Evolutionary conservation across 1,140 invertebrate genomes (phyloP).

Genomic region (Eriocheir sinensis): DNA sequence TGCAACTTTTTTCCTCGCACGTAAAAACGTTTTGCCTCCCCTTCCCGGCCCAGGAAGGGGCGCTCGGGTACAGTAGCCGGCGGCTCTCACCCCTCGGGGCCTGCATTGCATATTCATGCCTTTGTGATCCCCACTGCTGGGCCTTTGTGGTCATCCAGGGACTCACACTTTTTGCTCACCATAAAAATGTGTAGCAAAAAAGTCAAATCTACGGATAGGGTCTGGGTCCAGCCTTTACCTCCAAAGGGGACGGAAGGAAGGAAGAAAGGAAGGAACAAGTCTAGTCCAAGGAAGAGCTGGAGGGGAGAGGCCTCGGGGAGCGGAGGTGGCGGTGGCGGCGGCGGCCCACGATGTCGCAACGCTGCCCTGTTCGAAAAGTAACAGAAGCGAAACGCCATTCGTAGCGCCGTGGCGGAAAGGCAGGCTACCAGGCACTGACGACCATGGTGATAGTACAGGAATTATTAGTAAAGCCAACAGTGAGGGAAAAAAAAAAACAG

Average conservation of each 20-base stretch:
- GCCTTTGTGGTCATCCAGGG: conserved; percentile 61
- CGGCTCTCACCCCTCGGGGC: conserved; percentile 49
- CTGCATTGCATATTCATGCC: conserved; percentile 72
- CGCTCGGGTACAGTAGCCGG: background rate
- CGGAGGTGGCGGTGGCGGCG: background rate
- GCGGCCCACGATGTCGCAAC: background rate
- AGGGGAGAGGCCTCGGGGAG: conserved; percentile 12
- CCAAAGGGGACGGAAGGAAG: conserved; percentile 12
- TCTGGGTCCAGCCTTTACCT: background rate
- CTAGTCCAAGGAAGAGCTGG: background rate
- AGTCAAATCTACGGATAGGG: conserved; percentile 62
- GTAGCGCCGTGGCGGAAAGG: background rate
- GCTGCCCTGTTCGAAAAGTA: background rate
- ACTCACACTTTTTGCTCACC: conserved; percentile 65
- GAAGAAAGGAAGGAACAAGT: conserved; percentile 4
- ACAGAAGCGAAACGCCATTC: conserved; percentile 9
- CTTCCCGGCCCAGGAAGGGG: background rate
- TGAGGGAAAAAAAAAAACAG: conserved; percentile 36
- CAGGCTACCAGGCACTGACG: background rate
- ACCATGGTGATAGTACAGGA: background rate
- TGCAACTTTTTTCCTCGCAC: conserved; percentile 47
- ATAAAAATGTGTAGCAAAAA: conserved; percentile 68
- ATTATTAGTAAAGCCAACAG: background rate
- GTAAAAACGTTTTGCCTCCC: background rate
- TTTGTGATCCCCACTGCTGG: conserved; percentile 65